Evolutionary conservation across 2,797 vertebrate species (phyloP), one percentile per base, ranked within the genome.

Genomic region (Thripadectes ignobilis): DNA sequence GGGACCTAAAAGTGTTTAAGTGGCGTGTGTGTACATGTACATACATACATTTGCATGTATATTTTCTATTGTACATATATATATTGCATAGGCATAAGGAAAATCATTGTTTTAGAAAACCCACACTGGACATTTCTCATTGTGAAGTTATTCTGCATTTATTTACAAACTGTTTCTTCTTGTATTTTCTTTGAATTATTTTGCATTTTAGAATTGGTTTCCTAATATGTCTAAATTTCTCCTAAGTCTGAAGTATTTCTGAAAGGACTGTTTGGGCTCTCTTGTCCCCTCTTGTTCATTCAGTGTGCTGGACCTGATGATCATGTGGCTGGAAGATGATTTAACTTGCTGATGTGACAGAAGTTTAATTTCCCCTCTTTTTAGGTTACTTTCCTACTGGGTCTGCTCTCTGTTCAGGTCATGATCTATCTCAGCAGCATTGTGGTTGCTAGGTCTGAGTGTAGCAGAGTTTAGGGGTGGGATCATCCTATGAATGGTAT

Each of bases 321-420:
- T 71, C 8, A 3, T 49, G 18, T 79, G 38, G 12, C 36, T 86
- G 46, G 27, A n/a, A 89, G 73, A 51, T 77, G 23, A 12, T 85
- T 88, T 85, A 91, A 85, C n/a, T 80, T 81, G 34, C 58, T 88
- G 85, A 21, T 92, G 27, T 92, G 75, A 61, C 52, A 63, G 59
- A 74, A 91, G 48, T 73, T 78, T 77, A 49, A 68, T 68, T 87
- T 85, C 27, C 9, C 38, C 36, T 89, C 89, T 61, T 57, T 48
- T 83, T 54, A 77, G 36, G 61, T 85, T 94, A 36, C 72, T 85
- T 91, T 76, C 91, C 30, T 32, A 7, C 45, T 59, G 55, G 14
- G 71, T 76, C 62, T 82, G 27, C 81, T 88, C 43, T 79, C 66
- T 82, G 30, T 81, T 88, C 39, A 69, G 59, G 52, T 87, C 72